phyloP scores from a whole-genome alignment of 2,113 vertebrate species.

The Ancistrus triradiatus region DNA sequence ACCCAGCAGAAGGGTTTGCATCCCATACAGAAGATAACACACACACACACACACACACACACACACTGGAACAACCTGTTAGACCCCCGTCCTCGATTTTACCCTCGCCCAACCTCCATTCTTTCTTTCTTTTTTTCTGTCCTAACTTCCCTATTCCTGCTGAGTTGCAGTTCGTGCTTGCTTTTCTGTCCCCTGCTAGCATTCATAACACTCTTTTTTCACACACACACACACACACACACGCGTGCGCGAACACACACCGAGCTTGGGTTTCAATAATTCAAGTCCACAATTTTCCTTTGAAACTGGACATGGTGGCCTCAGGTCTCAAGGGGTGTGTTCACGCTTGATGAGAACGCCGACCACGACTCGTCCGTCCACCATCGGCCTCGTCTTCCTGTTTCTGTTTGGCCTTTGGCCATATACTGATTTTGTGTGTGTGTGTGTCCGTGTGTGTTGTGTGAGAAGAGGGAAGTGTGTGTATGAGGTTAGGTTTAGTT shows the following conservation, averaged over 20 bases:
- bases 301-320: too few relatives aligned
- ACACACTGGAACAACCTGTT: background rate
- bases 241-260: background rate
- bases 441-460: constrained; percentile 34
- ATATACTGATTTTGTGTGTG: constrained; percentile 31
- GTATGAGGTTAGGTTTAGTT: constrained; percentile 31
- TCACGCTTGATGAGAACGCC: background rate
- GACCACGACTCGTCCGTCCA: constrained; percentile 17
- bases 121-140: constrained; percentile 11
- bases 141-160: constrained; percentile 17
- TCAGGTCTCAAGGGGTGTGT: background rate
- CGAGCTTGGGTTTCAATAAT: too few relatives aligned
- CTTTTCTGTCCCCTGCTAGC: background rate
- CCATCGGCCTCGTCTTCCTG: constrained; percentile 36
- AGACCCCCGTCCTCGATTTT: background rate
- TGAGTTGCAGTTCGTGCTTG: constrained; percentile 24
- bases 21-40: too few relatives aligned
- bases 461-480: constrained; percentile 16
- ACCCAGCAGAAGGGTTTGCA: too few relatives aligned
- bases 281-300: too few relatives aligned
- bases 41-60: background rate
- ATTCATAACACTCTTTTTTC: background rate
- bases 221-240: constrained; percentile 9
- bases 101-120: constrained; percentile 12
- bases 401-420: constrained; percentile 35